Base-by-base conservation (phyloP, 2,113 vertebrate genomes). In the Prochilodus magdalenae region DNA sequence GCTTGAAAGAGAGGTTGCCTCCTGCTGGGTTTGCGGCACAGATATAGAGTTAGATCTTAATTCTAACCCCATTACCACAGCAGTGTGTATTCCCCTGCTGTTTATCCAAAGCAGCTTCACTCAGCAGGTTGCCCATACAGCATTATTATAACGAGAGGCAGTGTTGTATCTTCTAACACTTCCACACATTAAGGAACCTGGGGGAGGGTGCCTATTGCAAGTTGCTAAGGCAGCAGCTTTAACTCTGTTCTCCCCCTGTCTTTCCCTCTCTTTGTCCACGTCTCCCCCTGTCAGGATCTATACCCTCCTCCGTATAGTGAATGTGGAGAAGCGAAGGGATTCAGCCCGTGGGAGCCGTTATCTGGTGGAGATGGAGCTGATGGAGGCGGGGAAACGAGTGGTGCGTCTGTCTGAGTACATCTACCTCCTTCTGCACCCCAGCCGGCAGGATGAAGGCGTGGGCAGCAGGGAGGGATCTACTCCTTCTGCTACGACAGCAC, bases 321-420 rank as follows among this genome's bases (percentile, higher is more conserved):
- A 98, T 0, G 94, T 98, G 76, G 97, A 99, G 92, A 99, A 99
- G 91, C 95, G 98, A 0, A 94, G 98, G 0, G 98, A 99, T 87
- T 97, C 97, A 0, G 97, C 96, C 0, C 92, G 98, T 0, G 98
- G 98, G 15, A 99, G 97, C 91, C 96, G 98, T 1, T 99, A 99
- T 91, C 93, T 99, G 30, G 91, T 99, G 90, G 98, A 99, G 91
- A 92, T 99, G 90, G 96, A 99, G 92, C 91, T 99, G 33, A 94
- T 95, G 57, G 97, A 98, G 89, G 92, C 94, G 0, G 96, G 97
- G 4, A 94, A 95, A 75, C 92, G 92, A 53, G 95, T 95, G 12
- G 94, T 96, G 40, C 95, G 98, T 16, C 93, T 99, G 59, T 98
- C 98, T 0, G 95, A 99, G 81, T 99, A 97, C 0, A 95, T 99